Percentiles rank a stretch among this genome's conserved stretches.
Evolutionary conservation across 2,797 vertebrate species (phyloP).

Genomic region (Chromis chromis): DNA sequence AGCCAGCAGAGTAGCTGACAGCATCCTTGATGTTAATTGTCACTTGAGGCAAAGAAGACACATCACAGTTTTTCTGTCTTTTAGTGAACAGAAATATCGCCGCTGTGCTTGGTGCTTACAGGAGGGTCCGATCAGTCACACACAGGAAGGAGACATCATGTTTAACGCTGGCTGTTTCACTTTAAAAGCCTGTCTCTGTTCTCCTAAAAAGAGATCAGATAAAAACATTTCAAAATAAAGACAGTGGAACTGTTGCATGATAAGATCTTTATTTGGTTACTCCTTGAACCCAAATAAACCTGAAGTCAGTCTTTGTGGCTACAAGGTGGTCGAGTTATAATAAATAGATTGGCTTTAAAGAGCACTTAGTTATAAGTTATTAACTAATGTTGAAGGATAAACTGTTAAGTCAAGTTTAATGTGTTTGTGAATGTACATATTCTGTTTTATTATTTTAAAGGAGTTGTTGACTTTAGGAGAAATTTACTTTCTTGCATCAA

Average conservation of each 20-base stretch:
- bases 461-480: too few species aligned
- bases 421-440: too few species aligned
- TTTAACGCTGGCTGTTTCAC: constrained; percentile 13
- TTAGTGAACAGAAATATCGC: constrained; percentile 5
- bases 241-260: background rate
- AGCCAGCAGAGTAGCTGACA: constrained; percentile 16
- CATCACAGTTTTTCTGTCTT: background rate
- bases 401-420: too few species aligned
- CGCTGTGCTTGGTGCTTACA: background rate
- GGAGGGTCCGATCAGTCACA: constrained; percentile 12
- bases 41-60: constrained; percentile 9
- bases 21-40: constrained; percentile 7
- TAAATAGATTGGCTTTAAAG: background rate
- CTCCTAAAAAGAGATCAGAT: constrained; percentile 9
- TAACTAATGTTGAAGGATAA: too few species aligned
- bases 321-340: too few species aligned
- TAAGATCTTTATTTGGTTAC: constrained; percentile 9
- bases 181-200: constrained; percentile 1
- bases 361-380: too few species aligned
- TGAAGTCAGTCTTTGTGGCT: background rate
- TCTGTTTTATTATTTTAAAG: too few species aligned
- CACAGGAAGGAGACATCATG: background rate
- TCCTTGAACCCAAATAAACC: background rate
- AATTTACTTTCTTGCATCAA: too few species aligned
- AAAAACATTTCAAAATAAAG: constrained; percentile 15